Percentiles rank a stretch among this genome's conserved stretches.
phyloP scores from a whole-genome alignment of 2,113 vertebrate species.

The Petromus typicus region DNA sequence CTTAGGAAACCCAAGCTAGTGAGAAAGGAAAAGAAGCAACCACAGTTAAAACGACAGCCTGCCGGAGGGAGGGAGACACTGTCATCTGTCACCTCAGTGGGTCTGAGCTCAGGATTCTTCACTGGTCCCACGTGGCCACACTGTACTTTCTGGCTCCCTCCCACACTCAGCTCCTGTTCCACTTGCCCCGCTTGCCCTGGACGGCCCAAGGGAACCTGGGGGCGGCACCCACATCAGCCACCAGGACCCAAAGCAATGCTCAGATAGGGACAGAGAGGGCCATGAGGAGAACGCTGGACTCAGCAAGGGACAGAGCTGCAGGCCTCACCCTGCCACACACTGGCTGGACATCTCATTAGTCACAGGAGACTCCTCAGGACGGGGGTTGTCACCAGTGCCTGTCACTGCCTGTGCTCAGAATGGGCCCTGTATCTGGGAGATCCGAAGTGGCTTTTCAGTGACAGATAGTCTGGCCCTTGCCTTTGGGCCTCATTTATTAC shows the following conservation, averaged over 20 bases:
- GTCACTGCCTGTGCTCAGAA: neutral
- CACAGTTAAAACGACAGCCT: neutral
- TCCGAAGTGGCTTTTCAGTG: neutral
- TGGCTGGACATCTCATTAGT: neutral
- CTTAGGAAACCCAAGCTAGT: neutral
- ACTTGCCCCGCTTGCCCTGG: neutral
- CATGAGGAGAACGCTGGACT: neutral
- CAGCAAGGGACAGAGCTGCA: neutral
- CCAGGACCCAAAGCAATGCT: neutral
- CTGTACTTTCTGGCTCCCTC: neutral
- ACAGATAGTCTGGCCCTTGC: neutral
- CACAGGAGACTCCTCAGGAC: neutral
- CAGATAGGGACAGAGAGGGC: neutral
- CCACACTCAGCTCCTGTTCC: neutral
- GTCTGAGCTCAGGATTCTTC: neutral
- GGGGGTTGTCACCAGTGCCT: neutral
- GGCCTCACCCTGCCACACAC: neutral
- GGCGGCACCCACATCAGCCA: neutral
- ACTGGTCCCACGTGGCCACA: rapidly evolving
- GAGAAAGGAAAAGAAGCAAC: neutral
- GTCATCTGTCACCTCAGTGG: neutral
- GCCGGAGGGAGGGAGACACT: neutral
- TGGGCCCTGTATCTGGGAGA: rapidly evolving
- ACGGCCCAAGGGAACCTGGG: neutral
- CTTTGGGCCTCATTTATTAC: neutral